Evolutionary conservation across 2,888 invertebrate species (phyloP).

Genomic region (Sesamia inferens): DNA sequence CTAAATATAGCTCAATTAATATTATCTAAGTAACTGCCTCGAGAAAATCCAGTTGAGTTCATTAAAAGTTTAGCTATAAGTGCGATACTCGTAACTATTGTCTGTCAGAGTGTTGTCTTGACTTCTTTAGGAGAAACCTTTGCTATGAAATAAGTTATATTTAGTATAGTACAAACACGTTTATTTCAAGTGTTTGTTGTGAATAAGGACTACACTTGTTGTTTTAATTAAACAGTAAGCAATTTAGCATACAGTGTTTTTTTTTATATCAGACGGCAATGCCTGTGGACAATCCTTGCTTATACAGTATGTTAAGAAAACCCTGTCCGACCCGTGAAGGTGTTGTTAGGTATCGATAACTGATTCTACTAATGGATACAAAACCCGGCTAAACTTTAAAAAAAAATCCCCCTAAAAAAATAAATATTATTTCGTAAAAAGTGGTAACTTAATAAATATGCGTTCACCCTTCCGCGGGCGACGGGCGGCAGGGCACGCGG

Average conservation of each 20-base stretch:
- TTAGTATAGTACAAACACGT: neutral
- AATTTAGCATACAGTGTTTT: neutral
- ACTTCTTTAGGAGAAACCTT: neutral
- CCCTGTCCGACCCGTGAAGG: too few species aligned
- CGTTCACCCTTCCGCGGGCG: too few species aligned
- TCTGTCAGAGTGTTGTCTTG: neutral
- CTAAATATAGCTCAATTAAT: slow-evolving; percentile 48
- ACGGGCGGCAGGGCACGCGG: too few species aligned
- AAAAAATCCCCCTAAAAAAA: too few species aligned
- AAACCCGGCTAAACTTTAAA: too few species aligned
- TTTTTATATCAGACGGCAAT: neutral
- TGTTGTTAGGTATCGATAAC: too few species aligned
- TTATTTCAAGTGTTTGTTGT: neutral
- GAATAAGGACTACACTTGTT: neutral
- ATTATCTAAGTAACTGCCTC: slow-evolving; percentile 21
- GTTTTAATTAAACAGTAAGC: neutral
- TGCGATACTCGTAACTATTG: slow-evolving; percentile 14
- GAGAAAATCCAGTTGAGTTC: slow-evolving; percentile 29
- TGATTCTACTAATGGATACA: too few species aligned
- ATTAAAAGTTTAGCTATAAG: slow-evolving; percentile 41
- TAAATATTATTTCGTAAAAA: too few species aligned
- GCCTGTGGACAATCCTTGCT: neutral
- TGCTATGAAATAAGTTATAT: neutral
- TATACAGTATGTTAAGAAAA: too few species aligned
- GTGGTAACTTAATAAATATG: too few species aligned